These are phyloP conservation scores for Meganola albula DNA, from an alignment of 2,888 invertebrate genomes.

Conservation along the genomic window DNA sequence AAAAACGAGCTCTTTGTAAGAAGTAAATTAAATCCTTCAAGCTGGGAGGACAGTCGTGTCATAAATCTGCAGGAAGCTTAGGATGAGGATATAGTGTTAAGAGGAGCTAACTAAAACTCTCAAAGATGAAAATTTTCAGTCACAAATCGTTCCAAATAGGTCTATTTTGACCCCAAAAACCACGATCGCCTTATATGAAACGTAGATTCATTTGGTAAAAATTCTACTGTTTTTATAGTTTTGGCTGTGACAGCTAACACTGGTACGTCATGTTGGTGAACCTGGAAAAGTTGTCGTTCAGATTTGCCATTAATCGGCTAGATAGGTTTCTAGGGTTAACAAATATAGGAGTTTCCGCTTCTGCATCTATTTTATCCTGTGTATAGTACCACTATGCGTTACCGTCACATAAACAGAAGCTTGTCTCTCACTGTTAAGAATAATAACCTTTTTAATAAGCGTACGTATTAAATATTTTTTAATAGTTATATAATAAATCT, in stretches of 20 bases:
- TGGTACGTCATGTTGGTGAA: not conserved
- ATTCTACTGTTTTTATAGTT: too few relatives aligned
- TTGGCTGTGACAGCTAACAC: too few relatives aligned
- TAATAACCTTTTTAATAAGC: constrained; percentile 4
- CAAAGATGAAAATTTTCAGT: too few relatives aligned
- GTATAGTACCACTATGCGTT: not conserved
- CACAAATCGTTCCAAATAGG: too few relatives aligned
- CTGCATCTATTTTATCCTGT: not conserved
- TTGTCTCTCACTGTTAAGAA: constrained; percentile 4
- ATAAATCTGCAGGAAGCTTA: constrained; percentile 25
- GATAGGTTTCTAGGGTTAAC: too few relatives aligned
- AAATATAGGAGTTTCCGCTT: not conserved
- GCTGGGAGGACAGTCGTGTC: constrained; percentile 15
- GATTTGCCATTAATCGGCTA: too few relatives aligned
- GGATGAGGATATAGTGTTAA: constrained; percentile 7
- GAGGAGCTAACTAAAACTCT: constrained; percentile 4
- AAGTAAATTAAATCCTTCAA: constrained; percentile 29
- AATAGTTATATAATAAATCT: not conserved
- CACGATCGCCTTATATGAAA: too few relatives aligned
- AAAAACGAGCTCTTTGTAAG: constrained; percentile 21
- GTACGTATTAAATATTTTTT: not conserved
- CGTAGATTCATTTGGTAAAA: not conserved
- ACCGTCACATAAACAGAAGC: constrained; percentile 7
- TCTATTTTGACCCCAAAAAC: too few relatives aligned
- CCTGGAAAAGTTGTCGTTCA: too few relatives aligned